These are phyloP conservation scores for Onychomys arenicola DNA, from an alignment of 2,797 vertebrate species.

Conservation along the genomic window DNA sequence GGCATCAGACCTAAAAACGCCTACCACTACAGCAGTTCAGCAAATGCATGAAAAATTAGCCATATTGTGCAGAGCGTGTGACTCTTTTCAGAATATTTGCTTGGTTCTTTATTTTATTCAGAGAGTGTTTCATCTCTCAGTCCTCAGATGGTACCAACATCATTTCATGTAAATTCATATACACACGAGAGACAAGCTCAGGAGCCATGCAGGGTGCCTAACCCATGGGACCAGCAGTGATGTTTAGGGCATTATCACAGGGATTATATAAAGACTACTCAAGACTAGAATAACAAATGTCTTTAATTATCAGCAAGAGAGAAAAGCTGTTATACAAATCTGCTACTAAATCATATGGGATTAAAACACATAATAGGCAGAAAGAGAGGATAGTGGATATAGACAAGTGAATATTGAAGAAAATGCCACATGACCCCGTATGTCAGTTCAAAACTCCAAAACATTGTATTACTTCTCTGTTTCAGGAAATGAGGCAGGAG, in stretches of 20 bases:
- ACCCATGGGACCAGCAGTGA: not conserved
- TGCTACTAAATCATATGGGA: not conserved
- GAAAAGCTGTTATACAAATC: not conserved
- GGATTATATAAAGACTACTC: not conserved
- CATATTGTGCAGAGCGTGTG: not conserved
- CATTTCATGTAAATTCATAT: conserved; percentile 25
- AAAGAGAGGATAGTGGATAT: not conserved
- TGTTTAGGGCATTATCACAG: conserved; percentile 5
- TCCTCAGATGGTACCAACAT: not conserved
- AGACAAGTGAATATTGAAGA: not conserved
- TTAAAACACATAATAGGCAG: not conserved
- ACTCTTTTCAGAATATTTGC: not conserved
- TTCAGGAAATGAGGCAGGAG: not conserved
- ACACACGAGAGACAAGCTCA: not conserved
- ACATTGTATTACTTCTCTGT: not conserved
- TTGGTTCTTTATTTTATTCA: not conserved
- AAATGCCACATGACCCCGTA: not conserved
- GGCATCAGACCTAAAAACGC: not conserved
- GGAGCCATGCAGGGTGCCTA: not conserved
- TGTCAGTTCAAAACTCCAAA: not conserved
- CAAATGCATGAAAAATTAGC: not conserved
- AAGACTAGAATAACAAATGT: not conserved
- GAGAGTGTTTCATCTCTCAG: not conserved
- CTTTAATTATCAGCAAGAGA: not conserved
- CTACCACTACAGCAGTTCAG: not conserved